phyloP scores from a whole-genome alignment of 2,113 vertebrate species.

The Poecile atricapillus region DNA sequence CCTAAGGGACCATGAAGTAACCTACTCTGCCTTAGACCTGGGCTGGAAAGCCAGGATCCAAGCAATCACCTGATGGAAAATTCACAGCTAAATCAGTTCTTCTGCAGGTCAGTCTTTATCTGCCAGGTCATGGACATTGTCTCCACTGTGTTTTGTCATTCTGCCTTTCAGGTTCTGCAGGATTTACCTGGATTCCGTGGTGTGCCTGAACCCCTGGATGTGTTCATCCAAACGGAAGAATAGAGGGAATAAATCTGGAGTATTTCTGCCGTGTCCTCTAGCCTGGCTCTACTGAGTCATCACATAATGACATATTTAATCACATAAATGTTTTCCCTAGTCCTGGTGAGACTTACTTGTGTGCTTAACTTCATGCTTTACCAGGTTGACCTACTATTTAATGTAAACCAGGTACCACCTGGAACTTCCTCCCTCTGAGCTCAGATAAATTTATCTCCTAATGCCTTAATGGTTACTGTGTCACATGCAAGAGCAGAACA shows the following conservation, averaged over 20 bases:
- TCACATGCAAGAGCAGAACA: neutral
- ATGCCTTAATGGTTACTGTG: neutral
- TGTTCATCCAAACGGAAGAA: neutral
- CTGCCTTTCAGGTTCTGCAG: neutral
- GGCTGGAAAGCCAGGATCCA: neutral
- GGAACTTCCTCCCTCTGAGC: neutral
- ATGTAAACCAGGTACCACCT: neutral
- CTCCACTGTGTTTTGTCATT: neutral
- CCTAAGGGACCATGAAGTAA: neutral
- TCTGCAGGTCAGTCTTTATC: neutral
- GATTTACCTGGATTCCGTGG: neutral
- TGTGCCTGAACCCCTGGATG: neutral
- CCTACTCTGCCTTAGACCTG: neutral
- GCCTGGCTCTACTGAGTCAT: constrained; percentile 11
- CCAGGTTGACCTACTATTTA: neutral
- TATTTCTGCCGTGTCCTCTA: neutral
- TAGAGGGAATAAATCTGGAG: neutral
- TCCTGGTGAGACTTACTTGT: constrained; percentile 7
- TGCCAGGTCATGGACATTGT: neutral
- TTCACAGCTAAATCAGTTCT: neutral
- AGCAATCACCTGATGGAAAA: neutral
- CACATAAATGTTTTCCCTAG: neutral
- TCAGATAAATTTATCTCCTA: constrained; percentile 9
- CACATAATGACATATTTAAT: constrained; percentile 13
- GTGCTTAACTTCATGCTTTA: neutral